Conservation (phyloP, 2,797 vertebrate genomes). For the Propithecus deckenii region DNA sequence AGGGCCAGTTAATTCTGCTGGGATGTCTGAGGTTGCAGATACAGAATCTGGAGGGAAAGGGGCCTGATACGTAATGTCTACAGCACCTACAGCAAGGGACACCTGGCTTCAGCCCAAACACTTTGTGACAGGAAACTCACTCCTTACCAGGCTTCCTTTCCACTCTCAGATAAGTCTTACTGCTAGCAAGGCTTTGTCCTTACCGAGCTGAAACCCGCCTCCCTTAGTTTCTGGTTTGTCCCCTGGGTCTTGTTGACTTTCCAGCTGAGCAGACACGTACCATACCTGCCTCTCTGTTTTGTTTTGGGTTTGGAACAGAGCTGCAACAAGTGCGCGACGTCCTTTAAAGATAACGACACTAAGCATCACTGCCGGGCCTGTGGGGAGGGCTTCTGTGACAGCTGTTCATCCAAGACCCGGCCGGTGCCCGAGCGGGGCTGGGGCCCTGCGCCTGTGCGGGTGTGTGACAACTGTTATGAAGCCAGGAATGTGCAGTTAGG, state of each 20-base stretch:
- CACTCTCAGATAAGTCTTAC: not conserved
- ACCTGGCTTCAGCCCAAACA: not conserved
- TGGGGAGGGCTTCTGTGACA: constrained; percentile 96
- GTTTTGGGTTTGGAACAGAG: constrained; percentile 85
- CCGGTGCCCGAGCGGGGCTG: constrained; percentile 97
- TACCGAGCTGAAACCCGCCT: not conserved
- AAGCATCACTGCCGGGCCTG: constrained; percentile 99
- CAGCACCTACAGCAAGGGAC: not conserved
- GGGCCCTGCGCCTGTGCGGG: constrained; percentile 94
- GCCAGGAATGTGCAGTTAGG: constrained; percentile 86
- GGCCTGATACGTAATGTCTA: not conserved
- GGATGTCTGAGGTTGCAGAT: not conserved
- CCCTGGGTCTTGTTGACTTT: not conserved
- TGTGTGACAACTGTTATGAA: constrained; percentile 95
- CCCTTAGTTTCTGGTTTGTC: not conserved
- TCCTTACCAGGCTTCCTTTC: not conserved
- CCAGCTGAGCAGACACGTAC: not conserved
- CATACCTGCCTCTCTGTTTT: constrained; percentile 65
- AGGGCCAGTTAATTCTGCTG: not conserved
- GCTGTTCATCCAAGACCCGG: constrained; percentile 94
- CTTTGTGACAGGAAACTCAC: not conserved
- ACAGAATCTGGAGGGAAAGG: not conserved
- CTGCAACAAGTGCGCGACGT: constrained; percentile 92
- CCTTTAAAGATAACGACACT: constrained; percentile 95
- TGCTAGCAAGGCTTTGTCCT: not conserved